phyloP scores from a whole-genome alignment of 2,797 vertebrate species.

The Prionace glauca region DNA sequence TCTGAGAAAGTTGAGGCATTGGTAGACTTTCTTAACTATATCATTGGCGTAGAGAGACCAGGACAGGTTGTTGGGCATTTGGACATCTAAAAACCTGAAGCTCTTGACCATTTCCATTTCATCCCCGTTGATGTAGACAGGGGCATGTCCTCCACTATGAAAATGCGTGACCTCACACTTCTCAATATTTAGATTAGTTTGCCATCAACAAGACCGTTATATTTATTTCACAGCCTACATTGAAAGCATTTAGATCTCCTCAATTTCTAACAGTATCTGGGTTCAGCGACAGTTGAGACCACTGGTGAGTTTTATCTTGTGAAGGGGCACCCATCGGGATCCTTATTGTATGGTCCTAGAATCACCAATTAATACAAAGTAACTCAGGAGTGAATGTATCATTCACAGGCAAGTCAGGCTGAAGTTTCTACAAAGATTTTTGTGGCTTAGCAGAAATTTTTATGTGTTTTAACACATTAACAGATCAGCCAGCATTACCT shows the following conservation, averaged over 20 bases:
- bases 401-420: not conserved
- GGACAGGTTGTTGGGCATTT: too few species aligned
- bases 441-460: not conserved
- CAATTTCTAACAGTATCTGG: not conserved
- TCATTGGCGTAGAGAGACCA: too few species aligned
- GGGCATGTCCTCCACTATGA: too few species aligned
- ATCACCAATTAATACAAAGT: not conserved
- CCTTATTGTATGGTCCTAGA: not conserved
- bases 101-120: too few species aligned
- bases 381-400: not conserved
- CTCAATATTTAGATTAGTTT: not conserved
- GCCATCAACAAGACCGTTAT: not conserved
- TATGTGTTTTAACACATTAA: slow-evolving; percentile 22
- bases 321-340: not conserved
- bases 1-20: too few species aligned
- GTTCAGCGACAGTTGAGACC: not conserved
- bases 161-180: not conserved
- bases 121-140: too few species aligned
- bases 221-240: not conserved
- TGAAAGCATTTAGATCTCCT: not conserved
- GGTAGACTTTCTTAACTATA: too few species aligned
- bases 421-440: not conserved
- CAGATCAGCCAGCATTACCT: slow-evolving; percentile 11
- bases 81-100: too few species aligned
- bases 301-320: not conserved